A percentile compares a stretch with the other conserved stretches of the same genome.
Conservation (phyloP, 2,113 vertebrate genomes). For the Todiramphus saurophagus region DNA sequence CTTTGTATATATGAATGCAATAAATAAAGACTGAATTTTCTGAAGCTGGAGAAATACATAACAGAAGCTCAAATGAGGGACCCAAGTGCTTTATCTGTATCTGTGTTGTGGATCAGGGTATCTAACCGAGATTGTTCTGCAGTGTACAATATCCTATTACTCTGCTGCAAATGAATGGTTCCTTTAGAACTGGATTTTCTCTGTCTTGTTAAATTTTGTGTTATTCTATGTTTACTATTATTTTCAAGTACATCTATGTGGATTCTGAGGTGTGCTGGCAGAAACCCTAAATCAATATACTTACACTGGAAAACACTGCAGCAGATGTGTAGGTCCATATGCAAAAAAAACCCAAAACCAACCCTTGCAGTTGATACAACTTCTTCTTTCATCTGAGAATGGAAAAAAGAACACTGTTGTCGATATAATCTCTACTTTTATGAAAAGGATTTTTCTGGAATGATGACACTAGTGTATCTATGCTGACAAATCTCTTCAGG, state of each 20-base stretch:
- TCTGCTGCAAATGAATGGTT: neutral
- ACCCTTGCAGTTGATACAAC: neutral
- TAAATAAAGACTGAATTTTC: neutral
- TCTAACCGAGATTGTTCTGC: neutral
- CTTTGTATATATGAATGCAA: neutral
- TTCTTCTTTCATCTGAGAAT: neutral
- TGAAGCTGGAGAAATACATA: neutral
- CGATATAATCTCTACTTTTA: neutral
- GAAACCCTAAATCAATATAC: neutral
- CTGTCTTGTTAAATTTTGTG: neutral
- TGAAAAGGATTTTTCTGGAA: neutral
- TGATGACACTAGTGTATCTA: neutral
- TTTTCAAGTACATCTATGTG: neutral
- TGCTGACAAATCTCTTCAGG: neutral
- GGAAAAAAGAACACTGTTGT: neutral
- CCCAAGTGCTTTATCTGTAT: neutral
- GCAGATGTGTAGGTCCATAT: neutral
- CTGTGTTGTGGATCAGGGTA: neutral
- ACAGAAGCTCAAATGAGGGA: neutral
- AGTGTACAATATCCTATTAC: neutral
- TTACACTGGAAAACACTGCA: neutral
- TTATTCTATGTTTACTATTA: neutral
- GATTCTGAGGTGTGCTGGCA: neutral
- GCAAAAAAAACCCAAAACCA: neutral
- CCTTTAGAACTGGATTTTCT: neutral